Base-by-base conservation (phyloP, 1,140 invertebrate species). In the Venturia canescens region DNA sequence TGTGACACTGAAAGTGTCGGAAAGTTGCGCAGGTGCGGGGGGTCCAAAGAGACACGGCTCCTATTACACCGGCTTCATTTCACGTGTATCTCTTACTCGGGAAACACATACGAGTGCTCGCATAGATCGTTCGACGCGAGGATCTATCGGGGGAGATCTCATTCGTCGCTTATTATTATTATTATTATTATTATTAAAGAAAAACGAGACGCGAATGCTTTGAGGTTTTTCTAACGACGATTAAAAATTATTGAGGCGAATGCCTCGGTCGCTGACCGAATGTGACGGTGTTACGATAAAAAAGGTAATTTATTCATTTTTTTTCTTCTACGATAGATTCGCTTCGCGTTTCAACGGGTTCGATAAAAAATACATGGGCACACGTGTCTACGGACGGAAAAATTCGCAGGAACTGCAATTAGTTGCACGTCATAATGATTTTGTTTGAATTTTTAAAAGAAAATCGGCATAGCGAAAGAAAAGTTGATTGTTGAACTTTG, bases 1-100 rank as follows among this genome's bases (percentile, higher is more conserved):
- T 44, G 38, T 44, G 38, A 44, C 38, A 44, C 38, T 44, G 38
- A 44, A 44, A 44, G 38, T 44, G 38, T 44, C 38, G 7, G 38
- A 44, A 44, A 44, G 3, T 44, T 9, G 38, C 38, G 38, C 38
- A 44, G 38, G 38, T 44, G 38, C 38, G 38, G 38, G 7, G 7
- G 38, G n/a, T n/a, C n/a, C n/a, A n/a, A n/a, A 44, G 13, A 44
- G 38, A 83, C 77, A 60, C n/a, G 81, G 29, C 63, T 67, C 63
- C 27, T 21, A 29, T 5, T 27, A 23, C 82, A 57, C 83, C 83
- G 79, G 23, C 70, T 78, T 87, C 87, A 88, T 87, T 89, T 85
- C 83, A 77, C 79, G 48, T 83, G 80, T 53, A 82, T 83, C 87
- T 83, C 82, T 86, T 85, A 74, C 78, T 80, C 79, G 83, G 83